Conservation (phyloP, 2,113 vertebrate genomes). For the Lethenteron camtschaticum region DNA sequence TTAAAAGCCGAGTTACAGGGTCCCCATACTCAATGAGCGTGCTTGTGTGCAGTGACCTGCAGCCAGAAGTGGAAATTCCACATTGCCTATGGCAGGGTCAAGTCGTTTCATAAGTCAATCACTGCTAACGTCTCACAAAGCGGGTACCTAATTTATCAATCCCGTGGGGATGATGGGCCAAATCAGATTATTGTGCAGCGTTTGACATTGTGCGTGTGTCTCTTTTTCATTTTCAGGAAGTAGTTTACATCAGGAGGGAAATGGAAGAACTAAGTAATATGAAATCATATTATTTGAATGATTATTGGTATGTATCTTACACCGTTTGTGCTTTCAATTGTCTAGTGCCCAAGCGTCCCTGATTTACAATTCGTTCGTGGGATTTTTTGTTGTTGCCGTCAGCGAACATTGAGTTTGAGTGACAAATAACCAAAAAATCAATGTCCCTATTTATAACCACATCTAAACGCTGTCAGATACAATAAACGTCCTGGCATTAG, state of each 20-base stretch:
- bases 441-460: too few relatives aligned
- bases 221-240: constrained; percentile 1
- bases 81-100: constrained; percentile 1
- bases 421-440: too few relatives aligned
- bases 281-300: neutral
- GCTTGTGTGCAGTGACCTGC: neutral
- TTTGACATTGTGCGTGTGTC: neutral
- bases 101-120: neutral
- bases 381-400: neutral
- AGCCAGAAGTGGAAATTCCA: neutral
- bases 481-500: too few relatives aligned
- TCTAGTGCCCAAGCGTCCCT: too few relatives aligned
- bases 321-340: too few relatives aligned
- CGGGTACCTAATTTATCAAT: neutral
- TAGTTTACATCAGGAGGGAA: constrained; percentile 5
- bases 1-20: too few relatives aligned
- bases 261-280: constrained; percentile 1
- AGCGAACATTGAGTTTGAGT: neutral
- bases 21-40: neutral
- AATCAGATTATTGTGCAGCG: neutral
- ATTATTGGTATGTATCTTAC: constrained; percentile 1
- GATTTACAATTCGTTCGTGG: neutral
- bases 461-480: too few relatives aligned
- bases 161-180: neutral
- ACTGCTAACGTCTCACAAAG: neutral